A percentile compares a stretch with the other conserved stretches of the same genome.
Evolutionary conservation across 37 sponge, comb jelly and placozoan species (phyloP).

Genomic region (Crambe crambe): DNA sequence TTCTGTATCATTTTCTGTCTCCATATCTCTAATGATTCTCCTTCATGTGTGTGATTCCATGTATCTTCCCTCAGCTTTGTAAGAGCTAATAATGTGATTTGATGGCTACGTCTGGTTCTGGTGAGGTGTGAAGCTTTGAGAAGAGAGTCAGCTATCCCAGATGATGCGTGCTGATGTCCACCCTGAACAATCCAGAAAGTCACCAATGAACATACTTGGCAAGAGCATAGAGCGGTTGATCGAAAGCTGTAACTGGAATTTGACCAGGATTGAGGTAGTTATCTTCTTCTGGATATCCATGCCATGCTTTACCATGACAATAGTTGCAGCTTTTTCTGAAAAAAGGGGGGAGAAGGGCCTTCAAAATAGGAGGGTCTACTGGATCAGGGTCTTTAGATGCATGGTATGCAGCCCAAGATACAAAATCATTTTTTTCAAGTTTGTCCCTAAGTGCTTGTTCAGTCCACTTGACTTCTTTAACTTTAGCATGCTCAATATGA

Average conservation of each 20-base stretch:
- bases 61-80: not conserved
- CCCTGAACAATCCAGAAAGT: not conserved
- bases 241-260: not conserved
- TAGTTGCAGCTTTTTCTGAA: not conserved
- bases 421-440: too few species aligned
- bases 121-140: not conserved
- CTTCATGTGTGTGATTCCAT: not conserved
- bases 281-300: not conserved
- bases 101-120: not conserved
- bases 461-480: too few species aligned
- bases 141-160: not conserved
- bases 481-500: not conserved
- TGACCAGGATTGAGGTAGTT: not conserved
- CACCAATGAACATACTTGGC: not conserved
- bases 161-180: not conserved
- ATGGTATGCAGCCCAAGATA: too few species aligned
- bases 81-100: not conserved
- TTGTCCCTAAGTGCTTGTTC: too few species aligned
- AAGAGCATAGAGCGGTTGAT: conserved; percentile 2
- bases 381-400: too few species aligned
- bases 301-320: not conserved
- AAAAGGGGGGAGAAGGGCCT: not conserved
- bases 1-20: not conserved
- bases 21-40: not conserved
- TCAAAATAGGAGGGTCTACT: not conserved